Conservation (phyloP, 2,888 invertebrate genomes). For the Dolichomitus sp. region DNA sequence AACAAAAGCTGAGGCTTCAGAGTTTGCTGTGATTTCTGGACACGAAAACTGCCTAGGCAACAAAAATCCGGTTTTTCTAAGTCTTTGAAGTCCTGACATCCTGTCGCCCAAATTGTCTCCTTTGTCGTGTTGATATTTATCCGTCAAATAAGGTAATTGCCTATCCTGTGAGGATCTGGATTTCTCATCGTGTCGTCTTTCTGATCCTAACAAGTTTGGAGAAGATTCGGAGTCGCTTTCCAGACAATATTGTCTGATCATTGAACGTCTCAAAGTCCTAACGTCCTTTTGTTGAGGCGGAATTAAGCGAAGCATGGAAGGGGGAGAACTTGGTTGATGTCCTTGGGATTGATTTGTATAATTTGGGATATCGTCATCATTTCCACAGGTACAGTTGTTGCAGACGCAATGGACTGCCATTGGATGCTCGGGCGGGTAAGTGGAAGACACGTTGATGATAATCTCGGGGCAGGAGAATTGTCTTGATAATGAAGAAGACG, state of each 20-base stretch:
- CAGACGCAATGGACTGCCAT: conserved; percentile 37
- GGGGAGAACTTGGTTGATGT: neutral
- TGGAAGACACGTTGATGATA: conserved; percentile 2
- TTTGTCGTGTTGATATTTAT: neutral
- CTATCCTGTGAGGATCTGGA: neutral
- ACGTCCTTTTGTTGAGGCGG: neutral
- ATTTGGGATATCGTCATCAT: neutral
- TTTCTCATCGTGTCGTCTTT: neutral
- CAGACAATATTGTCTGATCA: neutral
- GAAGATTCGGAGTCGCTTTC: neutral
- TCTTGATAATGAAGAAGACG: conserved; percentile 8
- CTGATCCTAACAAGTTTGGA: neutral
- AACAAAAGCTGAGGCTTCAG: neutral
- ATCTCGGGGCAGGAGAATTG: conserved; percentile 43
- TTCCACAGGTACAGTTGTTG: conserved; percentile 8
- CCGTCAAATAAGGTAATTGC: neutral
- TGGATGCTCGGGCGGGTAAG: neutral
- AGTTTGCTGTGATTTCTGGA: conserved; percentile 31
- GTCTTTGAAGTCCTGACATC: neutral
- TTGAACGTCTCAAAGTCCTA: too few relatives aligned
- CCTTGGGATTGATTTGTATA: neutral
- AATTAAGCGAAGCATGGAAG: neutral
- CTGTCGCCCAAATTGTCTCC: neutral
- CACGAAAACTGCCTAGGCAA: conserved; percentile 44
- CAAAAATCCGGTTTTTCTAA: neutral